These are phyloP conservation scores for Pseudois nayaur DNA, from an alignment of 2,113 vertebrate genomes.

Conservation along the genomic window DNA sequence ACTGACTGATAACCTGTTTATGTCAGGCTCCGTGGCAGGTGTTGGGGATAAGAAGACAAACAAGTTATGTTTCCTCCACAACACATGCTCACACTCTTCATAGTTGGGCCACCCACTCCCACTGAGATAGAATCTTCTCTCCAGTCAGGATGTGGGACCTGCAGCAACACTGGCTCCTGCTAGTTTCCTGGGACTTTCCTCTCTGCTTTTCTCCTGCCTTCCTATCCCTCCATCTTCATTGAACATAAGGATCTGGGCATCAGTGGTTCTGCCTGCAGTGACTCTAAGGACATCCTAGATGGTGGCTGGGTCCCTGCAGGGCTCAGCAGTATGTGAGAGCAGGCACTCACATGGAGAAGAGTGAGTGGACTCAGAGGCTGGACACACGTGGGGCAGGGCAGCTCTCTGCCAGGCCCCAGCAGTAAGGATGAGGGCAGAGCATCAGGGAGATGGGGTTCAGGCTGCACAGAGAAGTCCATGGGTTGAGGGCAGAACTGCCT, in stretches of 20 bases:
- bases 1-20: background rate
- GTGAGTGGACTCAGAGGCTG: background rate
- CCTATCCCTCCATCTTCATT: background rate
- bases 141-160: background rate
- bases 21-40: background rate
- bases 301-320: background rate
- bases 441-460: background rate
- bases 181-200: background rate
- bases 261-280: background rate
- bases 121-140: background rate
- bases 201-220: background rate
- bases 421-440: background rate
- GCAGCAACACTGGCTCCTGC: background rate
- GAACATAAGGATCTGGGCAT: background rate
- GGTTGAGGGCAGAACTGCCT: background rate
- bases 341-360: background rate
- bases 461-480: background rate
- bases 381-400: rapidly evolving
- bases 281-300: background rate
- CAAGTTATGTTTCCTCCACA: background rate
- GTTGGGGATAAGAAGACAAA: background rate
- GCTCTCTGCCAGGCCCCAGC: background rate
- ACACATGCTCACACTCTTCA: background rate
- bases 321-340: background rate
- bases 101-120: background rate